These are phyloP conservation scores for Sylvilagus floridanus DNA, from an alignment of 2,797 vertebrate genomes.

Conservation along the genomic window DNA sequence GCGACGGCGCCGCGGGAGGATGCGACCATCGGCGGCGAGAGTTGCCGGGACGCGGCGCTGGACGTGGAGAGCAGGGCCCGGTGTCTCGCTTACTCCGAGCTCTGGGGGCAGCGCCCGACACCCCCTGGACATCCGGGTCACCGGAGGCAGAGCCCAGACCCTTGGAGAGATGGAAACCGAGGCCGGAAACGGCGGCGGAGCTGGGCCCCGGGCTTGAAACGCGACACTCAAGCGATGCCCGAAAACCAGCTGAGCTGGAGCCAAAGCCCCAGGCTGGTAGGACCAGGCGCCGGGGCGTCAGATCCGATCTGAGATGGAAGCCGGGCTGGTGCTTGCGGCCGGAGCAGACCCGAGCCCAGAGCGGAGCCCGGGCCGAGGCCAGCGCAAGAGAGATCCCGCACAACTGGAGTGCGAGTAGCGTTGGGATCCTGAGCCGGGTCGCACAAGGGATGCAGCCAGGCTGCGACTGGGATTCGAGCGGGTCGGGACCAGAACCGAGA, in stretches of 20 bases:
- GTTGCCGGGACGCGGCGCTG: accelerated
- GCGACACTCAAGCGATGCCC: background rate
- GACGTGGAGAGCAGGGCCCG: accelerated
- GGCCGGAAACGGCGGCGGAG: background rate
- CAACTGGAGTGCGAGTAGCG: background rate
- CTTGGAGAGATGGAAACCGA: background rate
- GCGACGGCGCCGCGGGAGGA: background rate
- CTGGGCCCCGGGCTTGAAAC: background rate
- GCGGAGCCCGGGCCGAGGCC: background rate
- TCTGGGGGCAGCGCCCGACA: background rate
- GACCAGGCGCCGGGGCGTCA: background rate
- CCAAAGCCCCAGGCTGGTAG: background rate
- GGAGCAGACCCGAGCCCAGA: background rate
- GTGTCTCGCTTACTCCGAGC: background rate
- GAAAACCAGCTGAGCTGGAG: background rate
- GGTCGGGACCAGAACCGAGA: background rate
- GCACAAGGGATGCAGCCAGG: background rate
- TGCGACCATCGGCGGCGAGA: accelerated
- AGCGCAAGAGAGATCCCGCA: no score
- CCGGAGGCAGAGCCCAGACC: background rate
- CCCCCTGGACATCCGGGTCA: background rate
- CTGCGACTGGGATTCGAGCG: background rate
- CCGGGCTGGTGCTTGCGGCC: background rate
- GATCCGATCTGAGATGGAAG: background rate
- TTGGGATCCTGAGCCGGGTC: background rate